Conservation (phyloP, 64 coral and sea anemone genomes). For the Acropora tenuis region DNA sequence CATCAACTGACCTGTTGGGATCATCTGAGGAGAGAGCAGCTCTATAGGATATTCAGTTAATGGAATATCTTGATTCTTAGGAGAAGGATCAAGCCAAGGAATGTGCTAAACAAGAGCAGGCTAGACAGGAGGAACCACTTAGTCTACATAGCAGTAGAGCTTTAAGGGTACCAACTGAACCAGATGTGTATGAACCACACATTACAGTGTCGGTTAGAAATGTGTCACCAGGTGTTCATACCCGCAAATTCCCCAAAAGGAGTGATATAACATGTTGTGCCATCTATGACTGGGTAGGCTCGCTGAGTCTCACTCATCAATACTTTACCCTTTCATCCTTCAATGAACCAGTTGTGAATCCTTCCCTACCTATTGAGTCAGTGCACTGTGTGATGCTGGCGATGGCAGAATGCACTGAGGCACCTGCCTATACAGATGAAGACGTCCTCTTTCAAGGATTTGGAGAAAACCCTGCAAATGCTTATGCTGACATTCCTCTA, state of each 20-base stretch:
- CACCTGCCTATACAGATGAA: slow-evolving; percentile 40
- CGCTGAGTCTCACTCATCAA: not conserved
- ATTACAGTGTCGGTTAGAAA: slow-evolving; percentile 56
- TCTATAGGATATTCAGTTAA: not conserved
- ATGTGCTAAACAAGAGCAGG: not conserved
- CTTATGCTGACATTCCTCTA: too few species aligned
- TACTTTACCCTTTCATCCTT: not conserved
- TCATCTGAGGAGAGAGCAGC: slow-evolving; percentile 27
- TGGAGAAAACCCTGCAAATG: slow-evolving; percentile 4
- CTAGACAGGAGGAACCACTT: slow-evolving; percentile 1
- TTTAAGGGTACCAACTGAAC: slow-evolving; percentile 3
- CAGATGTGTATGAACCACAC: slow-evolving; percentile 7
- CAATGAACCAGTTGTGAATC: not conserved
- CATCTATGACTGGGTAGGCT: slow-evolving; percentile 58
- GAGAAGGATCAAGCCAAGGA: slow-evolving; percentile 5
- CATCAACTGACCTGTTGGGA: not conserved
- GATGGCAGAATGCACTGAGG: slow-evolving; percentile 34
- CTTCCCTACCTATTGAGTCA: slow-evolving; percentile 28
- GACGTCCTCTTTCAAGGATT: slow-evolving; percentile 40
- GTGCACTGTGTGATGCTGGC: slow-evolving; percentile 20
- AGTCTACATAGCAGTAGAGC: not conserved
- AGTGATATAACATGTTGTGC: slow-evolving; percentile 13
- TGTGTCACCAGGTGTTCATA: slow-evolving; percentile 17
- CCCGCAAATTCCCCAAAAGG: slow-evolving; percentile 21
- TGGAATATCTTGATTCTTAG: slow-evolving; percentile 25